Base-by-base conservation (phyloP, 2,888 invertebrate genomes). In the Cheilosia vernalis region DNA sequence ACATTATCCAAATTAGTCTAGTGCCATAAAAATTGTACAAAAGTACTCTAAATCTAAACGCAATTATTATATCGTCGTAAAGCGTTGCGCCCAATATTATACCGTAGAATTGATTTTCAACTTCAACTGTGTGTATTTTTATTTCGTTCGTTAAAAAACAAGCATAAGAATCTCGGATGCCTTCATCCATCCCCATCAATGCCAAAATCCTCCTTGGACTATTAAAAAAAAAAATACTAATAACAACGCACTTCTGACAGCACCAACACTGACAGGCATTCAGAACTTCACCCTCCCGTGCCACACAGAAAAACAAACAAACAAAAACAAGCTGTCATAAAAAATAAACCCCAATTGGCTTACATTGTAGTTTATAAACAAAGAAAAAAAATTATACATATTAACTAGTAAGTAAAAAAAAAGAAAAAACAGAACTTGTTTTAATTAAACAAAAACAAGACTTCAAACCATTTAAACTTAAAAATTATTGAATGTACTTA, bases 21-120 rank as follows among this genome's bases (percentile, higher is more conserved):
- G 85, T 85, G 85, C 85, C 85, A 85, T 85, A 85, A 42, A 74
- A 70, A 72, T 77, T 42, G 70, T 74, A 85, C 74, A 85, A 76
- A 56, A 56, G 51, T n/a, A 49, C 33, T 33, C 10, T 33, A 76
- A 61, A 40, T 66, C 60, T 49, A 66, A 72, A 56, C 2, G 53
- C 15, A 42, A 56, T 17, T 24, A 40, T 21, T 40, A 67, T 55
- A 44, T 24, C 60, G 30, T 27, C 56, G 56, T 63, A 40, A 21
- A 56, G 42, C 17, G 33, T 47, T 21, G 58, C 69, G n/a, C 51
- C 13, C 7, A 44, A 13, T 10, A 33, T 17, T 64, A 24, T 47
- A 47, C 67, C 40, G 58, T 60, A 42, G 56, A 70, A 72, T 77
- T 63, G 42, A 76, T 85, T 81, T 72, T 30, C 61, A 37, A 49